Evolutionary conservation across 2,113 vertebrate species (phyloP), one percentile per base, ranked within the genome.

Genomic region (Anguilla japonica): DNA sequence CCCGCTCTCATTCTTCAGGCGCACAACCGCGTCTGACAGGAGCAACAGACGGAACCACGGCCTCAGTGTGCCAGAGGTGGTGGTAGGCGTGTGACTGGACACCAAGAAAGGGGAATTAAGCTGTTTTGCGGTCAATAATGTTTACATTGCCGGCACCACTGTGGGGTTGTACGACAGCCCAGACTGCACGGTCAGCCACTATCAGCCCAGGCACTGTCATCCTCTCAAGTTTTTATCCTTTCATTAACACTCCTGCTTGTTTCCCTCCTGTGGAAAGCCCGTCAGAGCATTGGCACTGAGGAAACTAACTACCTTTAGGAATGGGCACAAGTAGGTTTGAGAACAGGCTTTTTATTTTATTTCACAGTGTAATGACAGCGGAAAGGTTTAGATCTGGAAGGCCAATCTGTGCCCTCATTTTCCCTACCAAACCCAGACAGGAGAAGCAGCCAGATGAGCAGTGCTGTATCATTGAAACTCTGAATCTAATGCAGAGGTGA

Each of bases 121-220:
- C n/a, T n/a, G n/a, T n/a, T n/a, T n/a, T n/a, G n/a, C 95, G 96
- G 96, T 96, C 96, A 96, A 96, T 97, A 97, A 95, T 95, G 95
- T 95, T 95, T 96, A 95, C 50, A 85, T 78, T 75, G 83, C 79
- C 57, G 95, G 92, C 92, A 94, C 93, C 71, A 93, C 91, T 91
- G 91, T 94, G 85, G 92, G 92, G 94, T 94, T 90, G 91, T 89
- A 91, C 13, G 93, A 96, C 94, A 95, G 93, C 93, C 91, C 90
- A 88, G 94, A 90, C 60, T 41, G 79, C 50, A 53, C 43, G 60
- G 83, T 39, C 56, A 41, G 79, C 79, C 87, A 84, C 71, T 56
- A 81, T 78, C 87, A 7, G 57, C 29, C 57, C 40, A 83, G 82
- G 82, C 9, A 11, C 82, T 63, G 57, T 83, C 60, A 16, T 60